Conservation (phyloP, 1,140 invertebrate species). For the Saccostrea cuccullata region DNA sequence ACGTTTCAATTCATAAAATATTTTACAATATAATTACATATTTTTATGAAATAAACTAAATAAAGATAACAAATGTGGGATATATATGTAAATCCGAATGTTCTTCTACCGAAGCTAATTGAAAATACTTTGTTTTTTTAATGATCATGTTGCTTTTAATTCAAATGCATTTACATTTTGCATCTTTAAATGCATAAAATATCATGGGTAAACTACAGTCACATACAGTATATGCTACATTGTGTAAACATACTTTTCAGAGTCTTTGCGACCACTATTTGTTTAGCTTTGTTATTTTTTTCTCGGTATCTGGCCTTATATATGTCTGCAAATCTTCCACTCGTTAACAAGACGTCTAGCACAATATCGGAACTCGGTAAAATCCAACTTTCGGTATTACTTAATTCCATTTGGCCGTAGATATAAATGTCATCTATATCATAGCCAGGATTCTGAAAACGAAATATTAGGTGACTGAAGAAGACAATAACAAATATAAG, state of each 20-base stretch:
- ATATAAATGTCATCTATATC: slow-evolving; percentile 53
- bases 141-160: too few species aligned
- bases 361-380: slow-evolving; percentile 39
- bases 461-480: too few species aligned
- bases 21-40: too few species aligned
- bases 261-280: slow-evolving; percentile 43
- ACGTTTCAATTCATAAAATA: not conserved
- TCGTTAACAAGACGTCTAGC: not conserved
- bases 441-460: not conserved
- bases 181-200: too few species aligned
- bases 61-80: too few species aligned
- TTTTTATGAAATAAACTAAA: too few species aligned
- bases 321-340: slow-evolving; percentile 54
- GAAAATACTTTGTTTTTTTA: too few species aligned
- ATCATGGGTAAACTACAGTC: too few species aligned
- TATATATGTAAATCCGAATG: too few species aligned
- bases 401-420: slow-evolving; percentile 52
- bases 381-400: slow-evolving; percentile 11
- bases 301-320: slow-evolving; percentile 48
- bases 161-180: too few species aligned
- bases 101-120: too few species aligned
- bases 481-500: too few species aligned
- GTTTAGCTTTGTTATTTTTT: slow-evolving; percentile 47
- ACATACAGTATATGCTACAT: not conserved
- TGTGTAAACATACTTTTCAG: slow-evolving; percentile 39